Evolutionary conservation across 2,888 invertebrate genomes (phyloP).

Genomic region (Trissolcus brochymenae): DNA sequence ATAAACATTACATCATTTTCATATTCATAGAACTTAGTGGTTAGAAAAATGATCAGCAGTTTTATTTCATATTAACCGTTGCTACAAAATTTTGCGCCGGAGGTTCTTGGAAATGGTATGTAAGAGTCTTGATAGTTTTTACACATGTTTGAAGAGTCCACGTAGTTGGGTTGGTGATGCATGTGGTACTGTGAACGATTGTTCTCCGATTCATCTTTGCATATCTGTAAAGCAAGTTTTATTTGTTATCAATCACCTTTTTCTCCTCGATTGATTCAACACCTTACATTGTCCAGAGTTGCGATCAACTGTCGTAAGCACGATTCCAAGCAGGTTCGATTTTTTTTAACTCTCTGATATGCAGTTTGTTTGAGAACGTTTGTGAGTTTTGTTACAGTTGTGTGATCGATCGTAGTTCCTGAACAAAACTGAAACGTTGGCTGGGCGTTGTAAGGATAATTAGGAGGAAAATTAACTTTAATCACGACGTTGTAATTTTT

Average conservation of each 20-base stretch:
- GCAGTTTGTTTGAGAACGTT: conserved; percentile 90
- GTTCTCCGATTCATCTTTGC: conserved; percentile 72
- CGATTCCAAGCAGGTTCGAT: conserved; percentile 91
- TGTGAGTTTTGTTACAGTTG: conserved; percentile 84
- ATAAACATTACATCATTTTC: neutral
- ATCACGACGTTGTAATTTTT: conserved; percentile 79
- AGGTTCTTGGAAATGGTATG: conserved; percentile 95
- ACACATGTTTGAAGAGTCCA: conserved; percentile 71
- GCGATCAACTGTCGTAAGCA: conserved; percentile 86
- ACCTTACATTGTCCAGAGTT: conserved; percentile 79
- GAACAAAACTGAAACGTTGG: conserved; percentile 83
- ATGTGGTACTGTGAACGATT: conserved; percentile 70
- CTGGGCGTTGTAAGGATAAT: conserved; percentile 84
- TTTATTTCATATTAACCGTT: conserved; percentile 79
- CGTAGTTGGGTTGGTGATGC: conserved; percentile 69
- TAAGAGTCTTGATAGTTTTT: conserved; percentile 82
- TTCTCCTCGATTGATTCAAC: neutral
- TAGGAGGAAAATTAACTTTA: conserved; percentile 83
- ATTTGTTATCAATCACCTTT: neutral
- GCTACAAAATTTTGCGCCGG: conserved; percentile 94
- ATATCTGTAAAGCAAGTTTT: conserved; percentile 42
- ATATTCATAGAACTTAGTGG: neutral
- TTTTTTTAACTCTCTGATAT: conserved; percentile 88
- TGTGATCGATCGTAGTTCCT: conserved; percentile 83
- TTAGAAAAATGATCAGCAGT: neutral